Conservation (phyloP, 2,888 invertebrate species). For the Caenorhabditis drosophilae region DNA sequence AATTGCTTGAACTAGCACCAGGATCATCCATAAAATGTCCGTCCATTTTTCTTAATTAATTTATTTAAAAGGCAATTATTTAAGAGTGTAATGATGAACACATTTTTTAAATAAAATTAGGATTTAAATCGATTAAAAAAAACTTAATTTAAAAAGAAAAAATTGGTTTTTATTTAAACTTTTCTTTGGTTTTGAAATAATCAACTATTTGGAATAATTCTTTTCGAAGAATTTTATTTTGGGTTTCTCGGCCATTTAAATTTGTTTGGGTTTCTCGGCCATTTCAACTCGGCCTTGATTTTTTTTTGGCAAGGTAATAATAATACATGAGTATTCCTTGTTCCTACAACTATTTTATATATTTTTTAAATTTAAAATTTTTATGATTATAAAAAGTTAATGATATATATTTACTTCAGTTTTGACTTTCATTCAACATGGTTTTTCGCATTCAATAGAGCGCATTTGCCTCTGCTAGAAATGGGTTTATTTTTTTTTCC, state of each 20-base stretch:
- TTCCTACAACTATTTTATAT: no score
- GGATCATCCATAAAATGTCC: neutral
- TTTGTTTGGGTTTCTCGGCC: neutral
- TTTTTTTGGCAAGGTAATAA: no score
- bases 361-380: no score
- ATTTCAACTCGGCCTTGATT: no score
- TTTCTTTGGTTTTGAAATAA: neutral
- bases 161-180: neutral
- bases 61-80: neutral
- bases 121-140: neutral
- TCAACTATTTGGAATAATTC: neutral
- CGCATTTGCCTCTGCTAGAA: no score
- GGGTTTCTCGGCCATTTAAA: neutral
- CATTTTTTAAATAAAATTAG: neutral
- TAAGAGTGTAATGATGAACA: neutral
- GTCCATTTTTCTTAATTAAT: no score
- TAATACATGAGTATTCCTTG: no score
- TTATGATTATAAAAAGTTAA: no score
- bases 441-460: no score
- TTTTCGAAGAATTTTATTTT: neutral
- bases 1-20: neutral
- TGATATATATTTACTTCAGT: no score
- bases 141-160: neutral
- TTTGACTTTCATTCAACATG: no score
- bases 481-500: no score